These are phyloP conservation scores for Alosa alosa DNA, from an alignment of 2,113 vertebrate genomes.

Conservation along the genomic window DNA sequence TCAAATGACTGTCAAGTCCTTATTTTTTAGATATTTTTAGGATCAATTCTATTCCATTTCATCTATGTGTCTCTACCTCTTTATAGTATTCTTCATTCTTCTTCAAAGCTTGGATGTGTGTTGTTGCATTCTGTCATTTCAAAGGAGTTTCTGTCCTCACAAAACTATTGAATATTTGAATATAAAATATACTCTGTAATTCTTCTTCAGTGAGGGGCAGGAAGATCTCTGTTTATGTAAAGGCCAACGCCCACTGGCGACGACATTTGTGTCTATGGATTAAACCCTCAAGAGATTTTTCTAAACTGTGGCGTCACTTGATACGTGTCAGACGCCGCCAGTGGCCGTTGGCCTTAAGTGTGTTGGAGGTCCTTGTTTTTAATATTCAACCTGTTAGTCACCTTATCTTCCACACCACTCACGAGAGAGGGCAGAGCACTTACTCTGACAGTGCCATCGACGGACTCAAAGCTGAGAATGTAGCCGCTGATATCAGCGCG, in stretches of 20 bases:
- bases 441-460: slow-evolving; percentile 84
- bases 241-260: no score
- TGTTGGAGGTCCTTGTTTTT: background rate
- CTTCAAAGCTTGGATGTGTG: no score
- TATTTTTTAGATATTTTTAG: background rate
- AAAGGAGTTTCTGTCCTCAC: background rate
- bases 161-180: background rate
- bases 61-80: no score
- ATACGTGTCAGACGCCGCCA: no score
- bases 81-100: no score
- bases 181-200: background rate
- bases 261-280: no score
- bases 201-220: background rate
- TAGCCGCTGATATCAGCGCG: slow-evolving; percentile 85
- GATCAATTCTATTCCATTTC: background rate
- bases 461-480: slow-evolving; percentile 85
- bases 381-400: background rate
- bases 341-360: no score
- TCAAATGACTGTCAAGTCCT: background rate
- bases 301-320: no score
- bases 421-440: slow-evolving; percentile 6
- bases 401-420: background rate
- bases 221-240: background rate
- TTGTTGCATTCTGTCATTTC: background rate
- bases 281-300: no score